Conservation (phyloP, 35 echinoderm and acorn worm genomes). For the Patiria miniata region DNA sequence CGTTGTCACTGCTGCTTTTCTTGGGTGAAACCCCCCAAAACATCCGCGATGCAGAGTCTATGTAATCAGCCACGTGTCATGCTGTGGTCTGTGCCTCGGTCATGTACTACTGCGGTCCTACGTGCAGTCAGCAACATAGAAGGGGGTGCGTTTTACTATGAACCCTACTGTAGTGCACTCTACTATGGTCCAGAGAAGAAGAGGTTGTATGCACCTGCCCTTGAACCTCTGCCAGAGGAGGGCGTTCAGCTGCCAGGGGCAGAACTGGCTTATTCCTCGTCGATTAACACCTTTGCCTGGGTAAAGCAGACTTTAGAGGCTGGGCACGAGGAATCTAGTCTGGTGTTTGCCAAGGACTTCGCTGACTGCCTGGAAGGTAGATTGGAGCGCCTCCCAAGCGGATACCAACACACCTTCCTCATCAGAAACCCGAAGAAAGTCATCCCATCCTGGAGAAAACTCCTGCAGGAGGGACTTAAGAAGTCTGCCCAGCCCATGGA, state of each 20-base stretch:
- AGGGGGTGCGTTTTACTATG: neutral
- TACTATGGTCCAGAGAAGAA: neutral
- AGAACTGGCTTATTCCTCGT: neutral
- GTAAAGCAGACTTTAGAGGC: neutral
- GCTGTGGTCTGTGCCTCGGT: neutral
- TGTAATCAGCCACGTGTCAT: neutral
- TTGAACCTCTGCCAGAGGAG: neutral
- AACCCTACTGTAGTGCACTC: neutral
- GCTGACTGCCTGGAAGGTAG: neutral
- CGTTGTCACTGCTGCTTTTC: too few relatives aligned
- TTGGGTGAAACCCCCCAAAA: too few relatives aligned
- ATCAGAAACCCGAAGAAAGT: constrained; percentile 21
- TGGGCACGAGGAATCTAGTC: neutral
- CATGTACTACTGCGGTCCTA: neutral
- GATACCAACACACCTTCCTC: constrained; percentile 47
- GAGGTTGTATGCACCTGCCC: too few relatives aligned
- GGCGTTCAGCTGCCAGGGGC: neutral
- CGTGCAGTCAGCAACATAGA: neutral
- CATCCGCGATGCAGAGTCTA: too few relatives aligned
- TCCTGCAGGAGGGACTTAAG: neutral
- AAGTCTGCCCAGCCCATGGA: neutral
- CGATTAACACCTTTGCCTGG: neutral
- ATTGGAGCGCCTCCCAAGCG: neutral
- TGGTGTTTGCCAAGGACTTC: constrained; percentile 49
- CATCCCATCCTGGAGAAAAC: neutral